phyloP scores from a whole-genome alignment of 2,113 vertebrate species.

The Paradoxurus hermaphroditus region DNA sequence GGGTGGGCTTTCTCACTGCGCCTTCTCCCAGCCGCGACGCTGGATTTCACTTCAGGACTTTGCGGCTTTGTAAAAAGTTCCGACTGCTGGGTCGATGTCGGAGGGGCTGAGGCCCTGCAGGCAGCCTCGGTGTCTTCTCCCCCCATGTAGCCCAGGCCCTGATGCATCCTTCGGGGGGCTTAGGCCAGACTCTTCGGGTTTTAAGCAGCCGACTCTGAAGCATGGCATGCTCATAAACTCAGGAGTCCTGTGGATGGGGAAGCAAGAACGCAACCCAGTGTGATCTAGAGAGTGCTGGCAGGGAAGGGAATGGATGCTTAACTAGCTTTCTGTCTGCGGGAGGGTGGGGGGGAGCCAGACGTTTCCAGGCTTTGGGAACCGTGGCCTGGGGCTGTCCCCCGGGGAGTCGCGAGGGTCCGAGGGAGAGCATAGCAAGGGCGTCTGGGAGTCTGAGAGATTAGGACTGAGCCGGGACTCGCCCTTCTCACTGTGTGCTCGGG shows the following conservation, averaged over 20 bases:
- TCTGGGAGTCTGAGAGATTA: neutral
- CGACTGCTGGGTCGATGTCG: neutral
- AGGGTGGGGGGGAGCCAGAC: too few species aligned
- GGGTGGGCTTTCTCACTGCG: neutral
- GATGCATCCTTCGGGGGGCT: neutral
- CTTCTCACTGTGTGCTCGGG: neutral
- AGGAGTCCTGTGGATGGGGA: neutral
- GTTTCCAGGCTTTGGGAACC: neutral
- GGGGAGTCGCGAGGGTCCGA: neutral
- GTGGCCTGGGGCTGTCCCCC: neutral
- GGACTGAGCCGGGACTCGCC: rapidly evolving
- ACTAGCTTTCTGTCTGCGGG: too few species aligned
- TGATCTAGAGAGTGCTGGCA: rapidly evolving
- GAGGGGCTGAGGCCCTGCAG: neutral
- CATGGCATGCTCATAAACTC: neutral
- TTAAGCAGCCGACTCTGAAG: neutral
- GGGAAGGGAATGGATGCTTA: neutral
- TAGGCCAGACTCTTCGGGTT: neutral
- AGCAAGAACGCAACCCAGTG: neutral
- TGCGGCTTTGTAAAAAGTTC: conserved; percentile 23
- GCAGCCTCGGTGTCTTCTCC: neutral
- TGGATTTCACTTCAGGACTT: conserved; percentile 1
- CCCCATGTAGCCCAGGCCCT: neutral
- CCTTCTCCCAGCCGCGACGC: neutral
- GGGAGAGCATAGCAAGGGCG: neutral